Evolutionary conservation across 2,888 invertebrate genomes (phyloP).

Genomic region (Ectobius pallidus): DNA sequence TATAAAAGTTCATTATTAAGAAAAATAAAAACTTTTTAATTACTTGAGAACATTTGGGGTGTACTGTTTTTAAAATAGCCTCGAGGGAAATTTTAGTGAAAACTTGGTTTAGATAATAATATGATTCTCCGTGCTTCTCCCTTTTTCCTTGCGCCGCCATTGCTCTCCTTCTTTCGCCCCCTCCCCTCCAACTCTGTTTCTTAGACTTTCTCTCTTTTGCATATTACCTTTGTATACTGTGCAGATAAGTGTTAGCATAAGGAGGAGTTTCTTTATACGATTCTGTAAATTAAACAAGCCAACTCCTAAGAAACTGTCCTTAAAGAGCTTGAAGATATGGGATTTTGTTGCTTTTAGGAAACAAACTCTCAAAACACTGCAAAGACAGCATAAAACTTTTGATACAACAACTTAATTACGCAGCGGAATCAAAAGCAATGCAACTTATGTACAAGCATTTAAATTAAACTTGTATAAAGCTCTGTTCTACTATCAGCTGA

Average conservation of each 20-base stretch:
- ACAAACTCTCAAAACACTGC: not conserved
- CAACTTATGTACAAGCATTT: too few relatives aligned
- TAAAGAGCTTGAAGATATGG: constrained; percentile 8
- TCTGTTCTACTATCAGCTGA: too few relatives aligned
- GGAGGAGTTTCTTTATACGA: not conserved
- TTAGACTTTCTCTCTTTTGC: constrained; percentile 24
- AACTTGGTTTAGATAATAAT: constrained; percentile 32
- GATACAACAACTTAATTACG: not conserved
- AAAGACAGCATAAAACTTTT: not conserved
- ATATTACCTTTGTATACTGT: constrained; percentile 27
- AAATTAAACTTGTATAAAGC: too few relatives aligned
- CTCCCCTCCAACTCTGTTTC: not conserved
- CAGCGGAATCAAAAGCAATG: not conserved
- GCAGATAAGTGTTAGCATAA: constrained; percentile 24
- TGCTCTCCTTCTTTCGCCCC: not conserved
- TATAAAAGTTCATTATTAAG: constrained; percentile 33
- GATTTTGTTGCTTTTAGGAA: not conserved
- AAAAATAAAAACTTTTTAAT: constrained; percentile 35
- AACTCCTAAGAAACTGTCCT: constrained; percentile 1
- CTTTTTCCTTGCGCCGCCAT: not conserved
- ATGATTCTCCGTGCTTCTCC: constrained; percentile 11
- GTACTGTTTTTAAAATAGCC: constrained; percentile 34
- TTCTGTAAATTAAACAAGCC: constrained; percentile 23
- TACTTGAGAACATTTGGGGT: constrained; percentile 37
- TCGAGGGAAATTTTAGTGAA: constrained; percentile 27